Percentiles rank a stretch among this genome's conserved stretches.
phyloP scores from a whole-genome alignment of 1,140 invertebrate species.

The Sarcophaga bullata region DNA sequence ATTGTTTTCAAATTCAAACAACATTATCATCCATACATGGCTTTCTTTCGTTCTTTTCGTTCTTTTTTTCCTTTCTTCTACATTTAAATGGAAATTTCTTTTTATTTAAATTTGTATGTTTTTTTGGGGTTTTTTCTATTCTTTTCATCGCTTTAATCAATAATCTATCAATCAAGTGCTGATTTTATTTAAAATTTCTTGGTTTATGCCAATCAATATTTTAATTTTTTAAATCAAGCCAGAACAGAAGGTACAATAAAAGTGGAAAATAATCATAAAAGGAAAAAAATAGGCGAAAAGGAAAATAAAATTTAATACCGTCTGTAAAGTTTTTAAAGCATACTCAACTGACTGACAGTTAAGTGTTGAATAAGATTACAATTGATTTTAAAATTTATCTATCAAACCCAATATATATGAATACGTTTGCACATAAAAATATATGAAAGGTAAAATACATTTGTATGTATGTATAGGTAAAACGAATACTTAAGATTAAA shows the following conservation, averaged over 20 bases:
- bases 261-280: no score
- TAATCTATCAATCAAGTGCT: slow-evolving; percentile 2
- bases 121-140: no score
- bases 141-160: not conserved
- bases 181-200: slow-evolving; percentile 12
- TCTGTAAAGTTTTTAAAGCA: not conserved
- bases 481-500: no score
- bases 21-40: no score
- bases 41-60: not conserved
- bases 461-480: no score
- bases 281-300: not conserved
- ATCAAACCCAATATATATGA: no score
- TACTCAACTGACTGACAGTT: not conserved
- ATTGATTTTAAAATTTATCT: not conserved
- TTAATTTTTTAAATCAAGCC: not conserved
- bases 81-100: no score
- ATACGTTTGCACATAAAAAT: no score
- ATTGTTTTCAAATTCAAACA: no score
- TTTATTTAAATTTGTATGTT: no score
- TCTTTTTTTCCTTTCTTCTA: not conserved
- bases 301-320: slow-evolving; percentile 5
- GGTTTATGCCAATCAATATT: slow-evolving; percentile 38
- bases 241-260: no score
- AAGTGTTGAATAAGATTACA: not conserved
- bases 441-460: no score